Base-by-base conservation (phyloP, 1,140 invertebrate genomes). In the Andrena cerasifolii region DNA sequence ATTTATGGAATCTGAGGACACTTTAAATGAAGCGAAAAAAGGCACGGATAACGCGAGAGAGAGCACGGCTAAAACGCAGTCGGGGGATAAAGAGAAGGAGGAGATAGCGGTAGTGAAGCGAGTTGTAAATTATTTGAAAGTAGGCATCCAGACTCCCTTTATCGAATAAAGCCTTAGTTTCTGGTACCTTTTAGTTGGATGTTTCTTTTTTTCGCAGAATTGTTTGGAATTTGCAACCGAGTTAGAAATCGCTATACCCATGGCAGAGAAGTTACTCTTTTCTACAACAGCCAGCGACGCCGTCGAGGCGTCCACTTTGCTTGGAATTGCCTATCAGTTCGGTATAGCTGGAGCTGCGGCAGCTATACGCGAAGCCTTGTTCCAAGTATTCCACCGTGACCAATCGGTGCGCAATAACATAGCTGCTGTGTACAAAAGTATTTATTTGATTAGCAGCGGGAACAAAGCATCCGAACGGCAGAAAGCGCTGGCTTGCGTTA, bases 281-380 rank as follows among this genome's bases (percentile, higher is more conserved):
- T 97, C 97, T 0, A 95, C 95, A 83, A 95, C 95, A 75, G 93
- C 94, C 0, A 94, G 95, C 1, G 97, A 98, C 90, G 95, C 97
- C 0, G 93, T 96, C 47, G 97, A 98, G 92, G 95, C 97, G 0
- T 96, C 98, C 53, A 95, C 96, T 62, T 97, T 98, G 87, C 96
- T 98, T 79, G 96, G 96, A 0, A 95, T 95, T 0, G 96, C 96
- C 4, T 96, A 95, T 87, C 94, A 96, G 85, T 97, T 97, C 89
- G 95, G 95, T 61, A 93, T 98, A 18, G 93, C 94, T 49, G 95
- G 96, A 8, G 95, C 96, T 14, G 94, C 95, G 84, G 82, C 91
- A 31, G 96, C 96, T 14, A 94, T 98, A 31, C 93, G 94, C 18
- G 94, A 95, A 84, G 97, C 98, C 94, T 89, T 98, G 58, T 93